A percentile compares a stretch with the other conserved stretches of the same genome.
Conservation (phyloP, 2,113 vertebrate genomes). For the Lepus americanus region DNA sequence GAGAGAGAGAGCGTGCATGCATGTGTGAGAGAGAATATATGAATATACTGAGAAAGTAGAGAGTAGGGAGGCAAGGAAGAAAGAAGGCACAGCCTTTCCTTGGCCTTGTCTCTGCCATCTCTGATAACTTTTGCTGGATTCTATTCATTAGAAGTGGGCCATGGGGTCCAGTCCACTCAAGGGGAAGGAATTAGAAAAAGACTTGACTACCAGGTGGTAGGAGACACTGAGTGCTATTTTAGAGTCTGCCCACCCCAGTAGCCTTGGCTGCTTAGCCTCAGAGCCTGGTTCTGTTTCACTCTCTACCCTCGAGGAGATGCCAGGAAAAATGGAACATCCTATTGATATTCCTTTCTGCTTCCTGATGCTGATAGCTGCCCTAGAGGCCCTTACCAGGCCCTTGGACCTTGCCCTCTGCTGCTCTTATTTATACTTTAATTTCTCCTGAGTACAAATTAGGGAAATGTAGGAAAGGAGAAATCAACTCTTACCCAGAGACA, state of each 20-base stretch:
- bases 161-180: background rate
- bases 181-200: background rate
- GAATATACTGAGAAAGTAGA: background rate
- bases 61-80: background rate
- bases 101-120: background rate
- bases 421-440: background rate
- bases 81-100: background rate
- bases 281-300: background rate
- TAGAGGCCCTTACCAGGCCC: background rate
- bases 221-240: background rate
- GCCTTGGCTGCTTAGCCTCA: background rate
- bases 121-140: background rate
- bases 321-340: background rate
- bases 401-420: background rate
- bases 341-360: background rate
- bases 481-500: background rate
- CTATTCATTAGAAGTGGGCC: background rate
- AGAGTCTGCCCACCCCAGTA: background rate
- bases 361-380: background rate
- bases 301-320: background rate
- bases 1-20: background rate
- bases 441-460: conserved; percentile 26
- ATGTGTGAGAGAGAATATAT: too few species aligned
- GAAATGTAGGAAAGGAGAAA: background rate
- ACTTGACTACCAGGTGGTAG: background rate